Evolutionary conservation across 2,113 vertebrate genomes (phyloP).

Genomic region (Silurus meridionalis): DNA sequence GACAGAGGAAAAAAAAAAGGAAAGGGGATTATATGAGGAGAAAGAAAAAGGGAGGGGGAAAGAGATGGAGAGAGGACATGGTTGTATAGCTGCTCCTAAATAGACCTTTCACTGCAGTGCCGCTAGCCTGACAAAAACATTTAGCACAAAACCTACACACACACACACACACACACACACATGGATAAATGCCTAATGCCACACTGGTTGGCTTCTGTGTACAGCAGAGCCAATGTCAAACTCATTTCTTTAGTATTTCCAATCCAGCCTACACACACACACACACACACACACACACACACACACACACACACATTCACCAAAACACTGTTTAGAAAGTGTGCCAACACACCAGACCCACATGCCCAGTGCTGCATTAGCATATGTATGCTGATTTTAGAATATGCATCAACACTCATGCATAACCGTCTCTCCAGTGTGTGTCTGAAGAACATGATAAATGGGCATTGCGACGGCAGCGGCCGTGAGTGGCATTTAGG

Average conservation of each 20-base stretch:
- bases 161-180: constrained; percentile 19
- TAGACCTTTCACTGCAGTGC: constrained; percentile 58
- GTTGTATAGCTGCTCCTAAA: constrained; percentile 59
- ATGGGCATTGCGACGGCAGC: background rate
- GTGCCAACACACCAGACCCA: constrained; percentile 12
- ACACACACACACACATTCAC: background rate
- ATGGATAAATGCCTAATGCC: constrained; percentile 1
- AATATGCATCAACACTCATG: constrained; percentile 35
- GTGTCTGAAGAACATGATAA: constrained; percentile 25
- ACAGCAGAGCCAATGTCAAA: constrained; percentile 70
- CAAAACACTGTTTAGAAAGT: background rate
- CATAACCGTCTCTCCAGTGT: constrained; percentile 9
- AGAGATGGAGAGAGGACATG: background rate
- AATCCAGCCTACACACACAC: constrained; percentile 45
- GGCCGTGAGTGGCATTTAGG: background rate
- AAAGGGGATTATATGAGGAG: background rate
- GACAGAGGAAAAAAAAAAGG: constrained; percentile 12
- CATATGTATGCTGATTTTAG: constrained; percentile 30
- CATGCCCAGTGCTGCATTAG: constrained; percentile 14
- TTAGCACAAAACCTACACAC: constrained; percentile 40
- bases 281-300: background rate
- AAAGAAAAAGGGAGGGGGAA: background rate
- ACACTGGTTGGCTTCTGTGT: constrained; percentile 30
- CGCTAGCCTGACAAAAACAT: constrained; percentile 65
- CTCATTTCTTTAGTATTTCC: constrained; percentile 61